These are phyloP conservation scores for Cassiopea xamachana DNA, from an alignment of 30 jellyfish, hydroid and myxozoan species.

Conservation along the genomic window DNA sequence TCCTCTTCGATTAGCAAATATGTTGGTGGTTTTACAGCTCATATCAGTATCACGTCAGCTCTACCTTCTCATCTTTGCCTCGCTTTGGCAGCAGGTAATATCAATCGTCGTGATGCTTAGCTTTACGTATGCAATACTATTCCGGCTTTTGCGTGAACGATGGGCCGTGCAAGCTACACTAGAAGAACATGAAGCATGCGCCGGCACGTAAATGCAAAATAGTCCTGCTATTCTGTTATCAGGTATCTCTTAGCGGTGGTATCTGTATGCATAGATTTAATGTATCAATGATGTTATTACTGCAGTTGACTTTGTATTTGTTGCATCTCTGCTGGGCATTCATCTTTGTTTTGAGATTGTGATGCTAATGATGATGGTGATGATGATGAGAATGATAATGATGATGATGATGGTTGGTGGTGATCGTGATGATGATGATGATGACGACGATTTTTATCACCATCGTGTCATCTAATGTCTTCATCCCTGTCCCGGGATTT, in stretches of 20 bases:
- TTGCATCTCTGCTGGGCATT: no score
- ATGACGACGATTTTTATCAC: no score
- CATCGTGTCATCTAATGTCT: no score
- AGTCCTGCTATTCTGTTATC: conserved; percentile 1
- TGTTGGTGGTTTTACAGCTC: conserved; percentile 82
- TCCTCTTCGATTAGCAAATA: conserved; percentile 87
- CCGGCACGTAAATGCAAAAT: conserved; percentile 60
- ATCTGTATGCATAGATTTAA: conserved; percentile 60
- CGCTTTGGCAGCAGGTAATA: conserved; percentile 84
- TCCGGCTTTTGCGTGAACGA: conserved; percentile 93
- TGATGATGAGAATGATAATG: no score
- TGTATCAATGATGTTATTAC: conserved; percentile 28
- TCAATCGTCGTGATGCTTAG: conserved; percentile 74
- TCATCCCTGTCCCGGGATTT: no score
- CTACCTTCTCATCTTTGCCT: conserved; percentile 64
- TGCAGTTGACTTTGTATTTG: conserved; percentile 1
- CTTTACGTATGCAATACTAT: conserved; percentile 75
- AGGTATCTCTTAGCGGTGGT: conserved; percentile 21
- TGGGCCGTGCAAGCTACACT: conserved; percentile 97
- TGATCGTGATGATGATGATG: no score
- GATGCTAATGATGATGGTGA: no score
- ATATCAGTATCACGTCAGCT: conserved; percentile 71
- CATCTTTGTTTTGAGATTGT: no score
- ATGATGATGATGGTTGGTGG: no score
- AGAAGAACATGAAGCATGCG: conserved; percentile 94